Conservation (phyloP, 2,797 vertebrate genomes). For the Scleropages formosus region DNA sequence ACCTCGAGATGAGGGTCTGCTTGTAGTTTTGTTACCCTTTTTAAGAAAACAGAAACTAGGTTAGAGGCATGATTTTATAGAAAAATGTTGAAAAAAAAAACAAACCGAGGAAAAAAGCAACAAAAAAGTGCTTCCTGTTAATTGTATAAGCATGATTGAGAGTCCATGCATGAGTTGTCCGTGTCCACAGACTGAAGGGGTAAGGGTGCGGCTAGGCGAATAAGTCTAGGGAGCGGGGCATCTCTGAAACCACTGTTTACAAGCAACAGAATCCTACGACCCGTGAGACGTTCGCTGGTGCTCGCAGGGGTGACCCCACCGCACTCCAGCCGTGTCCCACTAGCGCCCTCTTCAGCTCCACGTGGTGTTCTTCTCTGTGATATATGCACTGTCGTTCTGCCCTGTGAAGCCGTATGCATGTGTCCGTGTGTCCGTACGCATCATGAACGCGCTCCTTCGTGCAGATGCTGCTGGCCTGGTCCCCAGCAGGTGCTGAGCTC, state of each 20-base stretch:
- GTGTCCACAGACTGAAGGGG: slow-evolving; percentile 70
- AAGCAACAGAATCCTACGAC: slow-evolving; percentile 47
- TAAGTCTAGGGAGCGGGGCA: no score
- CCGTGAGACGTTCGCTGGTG: slow-evolving; percentile 39
- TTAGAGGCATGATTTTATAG: slow-evolving; percentile 82
- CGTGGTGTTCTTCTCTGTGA: slow-evolving; percentile 62
- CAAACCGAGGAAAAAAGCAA: slow-evolving; percentile 65
- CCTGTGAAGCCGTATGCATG: slow-evolving; percentile 44
- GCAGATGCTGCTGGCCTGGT: slow-evolving; percentile 41
- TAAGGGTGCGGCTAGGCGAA: slow-evolving; percentile 48
- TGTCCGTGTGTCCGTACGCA: slow-evolving; percentile 55
- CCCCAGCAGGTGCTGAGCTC: slow-evolving; percentile 43
- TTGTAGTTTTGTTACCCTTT: slow-evolving; percentile 80
- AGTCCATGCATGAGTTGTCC: slow-evolving; percentile 94
- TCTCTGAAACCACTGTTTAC: no score
- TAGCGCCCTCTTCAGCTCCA: slow-evolving; percentile 49
- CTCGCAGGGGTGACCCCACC: slow-evolving; percentile 23
- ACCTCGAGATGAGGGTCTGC: slow-evolving; percentile 46
- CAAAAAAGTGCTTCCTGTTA: slow-evolving; percentile 85
- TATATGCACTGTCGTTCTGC: slow-evolving; percentile 73
- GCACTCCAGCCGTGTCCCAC: no score
- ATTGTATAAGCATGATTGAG: slow-evolving; percentile 88
- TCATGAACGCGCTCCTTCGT: slow-evolving; percentile 51
- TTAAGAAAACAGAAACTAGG: slow-evolving; percentile 69
- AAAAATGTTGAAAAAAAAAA: slow-evolving; percentile 58